Percentiles rank a stretch among this genome's conserved stretches.
Evolutionary conservation across 2,888 invertebrate species (phyloP).

Genomic region (Sialis lutaria): DNA sequence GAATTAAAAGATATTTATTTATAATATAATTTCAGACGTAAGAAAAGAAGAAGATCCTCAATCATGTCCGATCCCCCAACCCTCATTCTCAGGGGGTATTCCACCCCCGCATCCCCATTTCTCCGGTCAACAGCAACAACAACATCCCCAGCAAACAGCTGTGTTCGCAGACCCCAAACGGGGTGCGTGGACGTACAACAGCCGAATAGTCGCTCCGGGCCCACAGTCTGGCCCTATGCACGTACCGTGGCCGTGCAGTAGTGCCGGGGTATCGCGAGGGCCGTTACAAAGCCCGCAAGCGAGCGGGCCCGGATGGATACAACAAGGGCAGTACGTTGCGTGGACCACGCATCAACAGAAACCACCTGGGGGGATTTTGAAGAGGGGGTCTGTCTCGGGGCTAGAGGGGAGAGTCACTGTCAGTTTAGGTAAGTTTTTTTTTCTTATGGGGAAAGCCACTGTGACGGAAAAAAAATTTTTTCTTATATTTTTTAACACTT

Average conservation of each 20-base stretch:
- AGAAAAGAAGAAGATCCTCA: slow-evolving; percentile 20
- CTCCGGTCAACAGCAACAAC: background rate
- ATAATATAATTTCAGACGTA: slow-evolving; percentile 17
- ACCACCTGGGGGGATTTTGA: slow-evolving; percentile 1
- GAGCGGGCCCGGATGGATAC: background rate
- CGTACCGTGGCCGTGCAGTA: slow-evolving; percentile 1
- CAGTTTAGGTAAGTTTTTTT: background rate
- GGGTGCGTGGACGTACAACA: slow-evolving; percentile 29
- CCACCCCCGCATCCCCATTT: slow-evolving; percentile 14
- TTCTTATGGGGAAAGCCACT: too few species aligned
- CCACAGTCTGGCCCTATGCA: background rate
- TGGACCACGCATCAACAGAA: background rate
- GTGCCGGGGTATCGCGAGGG: background rate
- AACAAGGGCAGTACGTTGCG: background rate
- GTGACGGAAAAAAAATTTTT: too few species aligned
- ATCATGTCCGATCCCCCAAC: background rate
- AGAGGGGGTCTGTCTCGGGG: slow-evolving; percentile 5
- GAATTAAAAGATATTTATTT: too few species aligned
- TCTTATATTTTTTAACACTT: too few species aligned
- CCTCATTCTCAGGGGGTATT: slow-evolving; percentile 2
- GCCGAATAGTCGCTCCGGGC: slow-evolving; percentile 19
- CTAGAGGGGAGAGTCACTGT: slow-evolving; percentile 1
- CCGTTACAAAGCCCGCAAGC: background rate
- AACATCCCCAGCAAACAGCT: slow-evolving; percentile 24
- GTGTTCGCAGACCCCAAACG: slow-evolving; percentile 31